Evolutionary conservation across 2,888 invertebrate species (phyloP).

Genomic region (Chalcis sispes): DNA sequence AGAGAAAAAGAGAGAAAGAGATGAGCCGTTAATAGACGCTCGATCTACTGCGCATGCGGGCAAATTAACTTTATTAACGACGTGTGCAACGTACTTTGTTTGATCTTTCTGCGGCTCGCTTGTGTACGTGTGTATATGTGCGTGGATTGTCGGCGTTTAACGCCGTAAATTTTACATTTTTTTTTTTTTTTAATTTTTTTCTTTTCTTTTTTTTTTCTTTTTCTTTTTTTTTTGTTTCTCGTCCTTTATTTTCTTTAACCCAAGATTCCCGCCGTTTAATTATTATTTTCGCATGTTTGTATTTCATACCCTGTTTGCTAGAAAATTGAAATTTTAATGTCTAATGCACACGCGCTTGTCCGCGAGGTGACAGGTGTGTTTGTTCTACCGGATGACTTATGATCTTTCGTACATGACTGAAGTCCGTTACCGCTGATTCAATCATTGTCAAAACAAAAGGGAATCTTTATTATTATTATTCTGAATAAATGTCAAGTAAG

Average conservation of each 20-base stretch:
- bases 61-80: slow-evolving; percentile 28
- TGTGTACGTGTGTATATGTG: no score
- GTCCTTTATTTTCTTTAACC: no score
- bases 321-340: slow-evolving; percentile 21
- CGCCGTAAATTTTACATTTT: not conserved
- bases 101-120: not conserved
- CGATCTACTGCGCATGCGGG: not conserved
- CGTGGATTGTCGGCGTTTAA: not conserved
- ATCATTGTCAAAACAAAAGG: no score
- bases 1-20: not conserved
- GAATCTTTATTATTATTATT: no score
- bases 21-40: slow-evolving; percentile 20
- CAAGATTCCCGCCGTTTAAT: not conserved
- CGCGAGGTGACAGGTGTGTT: not conserved
- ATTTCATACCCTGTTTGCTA: no score
- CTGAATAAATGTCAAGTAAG: no score
- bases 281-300: not conserved
- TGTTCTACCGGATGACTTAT: not conserved
- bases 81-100: not conserved
- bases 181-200: no score
- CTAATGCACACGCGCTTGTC: not conserved
- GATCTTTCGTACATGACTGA: no score
- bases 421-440: no score
- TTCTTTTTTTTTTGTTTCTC: no score
- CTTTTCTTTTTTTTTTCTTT: no score